Conservation (phyloP, 1,140 invertebrate species). For the Drosophila athabasca region DNA sequence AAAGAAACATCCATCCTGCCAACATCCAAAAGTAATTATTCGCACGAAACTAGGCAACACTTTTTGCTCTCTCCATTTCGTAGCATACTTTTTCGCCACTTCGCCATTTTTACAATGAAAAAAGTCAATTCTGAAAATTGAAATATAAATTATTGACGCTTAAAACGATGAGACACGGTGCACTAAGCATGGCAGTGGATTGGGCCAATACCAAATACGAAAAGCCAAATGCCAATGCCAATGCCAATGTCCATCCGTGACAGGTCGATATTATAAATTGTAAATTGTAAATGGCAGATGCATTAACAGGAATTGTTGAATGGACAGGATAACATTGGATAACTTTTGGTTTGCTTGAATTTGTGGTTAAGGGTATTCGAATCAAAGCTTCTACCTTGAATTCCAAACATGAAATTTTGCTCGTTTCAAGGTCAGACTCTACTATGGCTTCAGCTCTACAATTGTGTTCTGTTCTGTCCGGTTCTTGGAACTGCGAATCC, state of each 20-base stretch:
- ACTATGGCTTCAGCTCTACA: no score
- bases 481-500: no score
- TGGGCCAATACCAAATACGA: background rate
- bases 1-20: background rate
- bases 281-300: conserved; percentile 44
- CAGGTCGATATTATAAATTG: conserved; percentile 23
- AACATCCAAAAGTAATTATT: conserved; percentile 58
- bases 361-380: background rate
- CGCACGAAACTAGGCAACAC: conserved; percentile 50
- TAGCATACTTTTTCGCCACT: background rate
- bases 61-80: conserved; percentile 14
- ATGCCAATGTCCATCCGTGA: conserved; percentile 23
- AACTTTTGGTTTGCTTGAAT: background rate
- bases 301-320: conserved; percentile 16
- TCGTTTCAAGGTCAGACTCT: no score
- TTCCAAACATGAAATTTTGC: background rate
- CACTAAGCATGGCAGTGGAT: background rate
- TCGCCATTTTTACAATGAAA: conserved; percentile 47
- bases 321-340: conserved; percentile 7
- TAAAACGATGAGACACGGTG: conserved; percentile 28
- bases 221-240: background rate
- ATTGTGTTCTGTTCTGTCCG: no score
- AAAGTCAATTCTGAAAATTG: conserved; percentile 66
- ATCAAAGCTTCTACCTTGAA: background rate
- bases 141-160: conserved; percentile 75